phyloP scores from a whole-genome alignment of 2,888 invertebrate species.

The Caenorhabditis sulstoni region DNA sequence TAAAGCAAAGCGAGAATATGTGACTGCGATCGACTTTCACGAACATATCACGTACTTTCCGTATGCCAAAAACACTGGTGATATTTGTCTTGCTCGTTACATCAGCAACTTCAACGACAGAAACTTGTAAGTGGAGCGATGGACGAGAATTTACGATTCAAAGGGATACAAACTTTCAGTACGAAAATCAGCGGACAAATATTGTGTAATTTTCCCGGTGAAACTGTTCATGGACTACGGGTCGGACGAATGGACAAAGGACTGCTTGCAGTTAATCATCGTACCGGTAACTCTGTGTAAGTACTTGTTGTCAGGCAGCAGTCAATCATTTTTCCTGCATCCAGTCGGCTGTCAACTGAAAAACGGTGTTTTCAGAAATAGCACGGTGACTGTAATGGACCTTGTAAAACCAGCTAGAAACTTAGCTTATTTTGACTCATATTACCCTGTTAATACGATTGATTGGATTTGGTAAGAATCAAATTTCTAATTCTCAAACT shows the following conservation, averaged over 20 bases:
- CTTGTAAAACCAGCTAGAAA: slow-evolving; percentile 30
- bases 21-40: slow-evolving; percentile 55
- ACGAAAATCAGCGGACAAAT: slow-evolving; percentile 51
- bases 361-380: slow-evolving; percentile 39
- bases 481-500: neutral
- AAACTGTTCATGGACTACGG: slow-evolving; percentile 35
- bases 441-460: slow-evolving; percentile 26
- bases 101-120: slow-evolving; percentile 58
- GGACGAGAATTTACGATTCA: neutral
- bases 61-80: slow-evolving; percentile 50
- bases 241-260: slow-evolving; percentile 45
- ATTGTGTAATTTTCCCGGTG: slow-evolving; percentile 35
- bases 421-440: slow-evolving; percentile 38
- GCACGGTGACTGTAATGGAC: slow-evolving; percentile 44
- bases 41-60: slow-evolving; percentile 56
- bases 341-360: neutral
- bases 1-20: slow-evolving; percentile 36
- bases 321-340: too few species aligned
- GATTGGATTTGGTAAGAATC: slow-evolving; percentile 45
- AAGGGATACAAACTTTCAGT: neutral
- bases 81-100: slow-evolving; percentile 42
- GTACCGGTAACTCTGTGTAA: slow-evolving; percentile 28
- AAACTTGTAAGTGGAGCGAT: slow-evolving; percentile 60
- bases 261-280: slow-evolving; percentile 46
- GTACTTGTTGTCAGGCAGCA: too few species aligned